Percentiles rank a stretch among this genome's conserved stretches.
These are phyloP conservation scores for Scolopax mira DNA, from an alignment of 2,113 vertebrate genomes.

Conservation along the genomic window DNA sequence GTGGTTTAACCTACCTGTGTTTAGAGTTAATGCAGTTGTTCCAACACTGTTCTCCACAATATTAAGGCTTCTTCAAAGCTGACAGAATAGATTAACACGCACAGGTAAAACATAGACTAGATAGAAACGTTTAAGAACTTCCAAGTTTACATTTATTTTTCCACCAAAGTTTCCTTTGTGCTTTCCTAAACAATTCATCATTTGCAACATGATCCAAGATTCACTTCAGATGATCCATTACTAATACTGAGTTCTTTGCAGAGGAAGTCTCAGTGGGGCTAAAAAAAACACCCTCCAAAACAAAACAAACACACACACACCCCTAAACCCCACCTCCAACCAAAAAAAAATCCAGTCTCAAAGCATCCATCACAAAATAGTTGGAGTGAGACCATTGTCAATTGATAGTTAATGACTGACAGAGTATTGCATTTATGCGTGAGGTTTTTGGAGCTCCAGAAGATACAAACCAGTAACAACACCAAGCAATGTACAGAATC, in stretches of 20 bases:
- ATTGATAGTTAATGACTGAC: neutral
- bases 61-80: neutral
- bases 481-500: neutral
- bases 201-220: neutral
- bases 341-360: neutral
- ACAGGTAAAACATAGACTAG: neutral
- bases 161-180: neutral
- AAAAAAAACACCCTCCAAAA: neutral
- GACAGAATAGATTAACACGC: neutral
- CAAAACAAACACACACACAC: neutral
- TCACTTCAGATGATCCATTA: neutral
- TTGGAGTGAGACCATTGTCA: neutral
- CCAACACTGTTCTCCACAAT: neutral
- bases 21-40: neutral
- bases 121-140: neutral
- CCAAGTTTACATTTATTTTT: neutral
- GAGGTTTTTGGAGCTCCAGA: neutral
- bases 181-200: neutral
- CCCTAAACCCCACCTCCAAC: neutral
- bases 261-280: neutral
- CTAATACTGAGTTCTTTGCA: neutral
- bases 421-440: neutral
- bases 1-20: neutral
- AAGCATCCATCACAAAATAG: neutral
- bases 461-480: neutral